Conservation (phyloP, 2,113 vertebrate species). For the Nerophis ophidion region DNA sequence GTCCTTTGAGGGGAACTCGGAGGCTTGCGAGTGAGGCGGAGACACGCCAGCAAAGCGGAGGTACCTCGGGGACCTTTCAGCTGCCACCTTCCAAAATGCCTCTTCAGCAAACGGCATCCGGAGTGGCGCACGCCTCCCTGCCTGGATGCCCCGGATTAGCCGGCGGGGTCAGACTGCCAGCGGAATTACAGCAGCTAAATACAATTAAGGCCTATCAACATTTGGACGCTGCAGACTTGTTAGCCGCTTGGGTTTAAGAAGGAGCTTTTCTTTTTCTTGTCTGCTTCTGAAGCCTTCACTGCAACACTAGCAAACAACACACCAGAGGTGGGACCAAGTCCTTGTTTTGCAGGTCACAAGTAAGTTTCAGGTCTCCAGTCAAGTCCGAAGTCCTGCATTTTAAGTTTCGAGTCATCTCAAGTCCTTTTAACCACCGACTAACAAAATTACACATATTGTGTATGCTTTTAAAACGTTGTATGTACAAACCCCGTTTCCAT, state of each 20-base stretch:
- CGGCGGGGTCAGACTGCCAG: slow-evolving; percentile 51
- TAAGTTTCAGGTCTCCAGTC: no score
- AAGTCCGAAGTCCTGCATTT: no score
- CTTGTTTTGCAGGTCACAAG: no score
- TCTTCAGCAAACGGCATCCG: slow-evolving; percentile 54
- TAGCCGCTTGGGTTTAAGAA: slow-evolving; percentile 35
- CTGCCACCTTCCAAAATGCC: slow-evolving; percentile 51
- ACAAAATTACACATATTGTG: no score
- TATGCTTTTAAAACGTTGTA: no score
- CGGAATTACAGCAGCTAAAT: slow-evolving; percentile 64
- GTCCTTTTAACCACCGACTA: no score
- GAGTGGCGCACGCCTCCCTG: slow-evolving; percentile 38
- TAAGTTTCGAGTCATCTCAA: no score
- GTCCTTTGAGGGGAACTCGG: no score
- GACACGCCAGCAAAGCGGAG: slow-evolving; percentile 15
- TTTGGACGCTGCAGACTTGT: slow-evolving; percentile 38
- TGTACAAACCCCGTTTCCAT: no score
- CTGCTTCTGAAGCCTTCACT: slow-evolving; percentile 13
- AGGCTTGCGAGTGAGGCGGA: no score
- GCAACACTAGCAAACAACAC: no score
- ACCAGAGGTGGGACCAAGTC: no score
- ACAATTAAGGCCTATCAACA: slow-evolving; percentile 63
- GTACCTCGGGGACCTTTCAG: slow-evolving; percentile 50
- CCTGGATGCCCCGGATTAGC: slow-evolving; percentile 51
- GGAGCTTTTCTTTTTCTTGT: slow-evolving; percentile 32